Conservation (phyloP, 1,140 invertebrate species). For the Drosophila seguyi region DNA sequence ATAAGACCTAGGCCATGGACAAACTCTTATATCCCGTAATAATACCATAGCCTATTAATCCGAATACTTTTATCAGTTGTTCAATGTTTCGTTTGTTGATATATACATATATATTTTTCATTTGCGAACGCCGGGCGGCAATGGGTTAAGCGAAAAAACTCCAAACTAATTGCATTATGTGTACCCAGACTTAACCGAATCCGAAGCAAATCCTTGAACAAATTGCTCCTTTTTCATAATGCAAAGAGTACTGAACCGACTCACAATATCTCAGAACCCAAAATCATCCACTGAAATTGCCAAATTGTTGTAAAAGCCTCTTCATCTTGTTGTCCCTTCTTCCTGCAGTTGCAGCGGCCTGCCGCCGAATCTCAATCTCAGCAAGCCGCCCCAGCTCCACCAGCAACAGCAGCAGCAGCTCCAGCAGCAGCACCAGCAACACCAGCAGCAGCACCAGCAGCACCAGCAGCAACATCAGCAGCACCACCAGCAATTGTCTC, state of each 20-base stretch:
- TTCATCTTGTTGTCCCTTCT: constrained; percentile 77
- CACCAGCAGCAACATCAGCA: constrained; percentile 43
- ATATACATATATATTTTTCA: constrained; percentile 14
- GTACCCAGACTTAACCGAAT: constrained; percentile 47
- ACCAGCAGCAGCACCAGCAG: constrained; percentile 60
- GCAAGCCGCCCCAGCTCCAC: constrained; percentile 66
- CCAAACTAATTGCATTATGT: constrained; percentile 59
- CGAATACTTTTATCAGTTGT: constrained; percentile 28
- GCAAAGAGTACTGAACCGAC: constrained; percentile 38
- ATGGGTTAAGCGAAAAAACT: constrained; percentile 56
- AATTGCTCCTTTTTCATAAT: constrained; percentile 79
- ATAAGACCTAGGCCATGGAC: not conserved
- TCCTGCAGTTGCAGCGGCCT: constrained; percentile 77
- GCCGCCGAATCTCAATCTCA: constrained; percentile 78
- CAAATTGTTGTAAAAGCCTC: constrained; percentile 70
- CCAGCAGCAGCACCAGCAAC: constrained; percentile 57
- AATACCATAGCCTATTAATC: constrained; percentile 6
- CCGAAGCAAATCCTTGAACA: constrained; percentile 77
- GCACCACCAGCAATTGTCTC: constrained; percentile 63
- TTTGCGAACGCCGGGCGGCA: constrained; percentile 78
- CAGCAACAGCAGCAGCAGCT: constrained; percentile 50
- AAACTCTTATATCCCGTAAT: constrained; percentile 15
- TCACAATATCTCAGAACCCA: constrained; percentile 26
- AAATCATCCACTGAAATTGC: constrained; percentile 45
- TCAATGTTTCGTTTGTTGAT: constrained; percentile 19